These are phyloP conservation scores for Metacarcinus magister DNA, from an alignment of 2,888 invertebrate species.

Conservation along the genomic window DNA sequence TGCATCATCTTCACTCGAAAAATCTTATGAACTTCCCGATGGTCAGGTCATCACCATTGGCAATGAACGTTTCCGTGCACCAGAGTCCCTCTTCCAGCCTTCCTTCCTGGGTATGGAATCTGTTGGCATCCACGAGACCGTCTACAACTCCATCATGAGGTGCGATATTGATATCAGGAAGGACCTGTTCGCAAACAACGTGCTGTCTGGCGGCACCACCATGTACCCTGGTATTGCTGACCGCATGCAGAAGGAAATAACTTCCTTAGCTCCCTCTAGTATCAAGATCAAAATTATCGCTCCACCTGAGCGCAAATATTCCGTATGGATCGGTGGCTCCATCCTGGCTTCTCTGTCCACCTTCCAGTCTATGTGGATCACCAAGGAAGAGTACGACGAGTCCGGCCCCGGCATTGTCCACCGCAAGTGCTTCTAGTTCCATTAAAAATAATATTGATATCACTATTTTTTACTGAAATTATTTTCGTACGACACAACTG, in stretches of 20 bases:
- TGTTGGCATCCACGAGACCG: slow-evolving; percentile 83
- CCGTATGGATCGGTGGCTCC: slow-evolving; percentile 93
- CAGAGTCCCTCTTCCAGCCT: slow-evolving; percentile 87
- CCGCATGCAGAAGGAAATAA: slow-evolving; percentile 99
- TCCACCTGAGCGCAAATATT: slow-evolving; percentile 87
- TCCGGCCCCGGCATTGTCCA: slow-evolving; percentile 88
- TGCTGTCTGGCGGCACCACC: slow-evolving; percentile 91
- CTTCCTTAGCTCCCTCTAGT: slow-evolving; percentile 91
- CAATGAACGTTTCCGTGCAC: slow-evolving; percentile 88
- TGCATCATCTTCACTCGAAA: slow-evolving; percentile 74
- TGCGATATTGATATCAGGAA: slow-evolving; percentile 82
- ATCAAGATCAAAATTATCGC: slow-evolving; percentile 98
- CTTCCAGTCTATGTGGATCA: slow-evolving; percentile 97
- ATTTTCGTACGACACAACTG: slow-evolving; percentile 55
- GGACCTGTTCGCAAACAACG: slow-evolving; percentile 80
- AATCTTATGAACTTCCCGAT: slow-evolving; percentile 93
- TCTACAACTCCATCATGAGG: slow-evolving; percentile 83
- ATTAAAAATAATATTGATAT: background rate
- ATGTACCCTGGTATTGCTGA: slow-evolving; percentile 99
- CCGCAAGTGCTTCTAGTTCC: slow-evolving; percentile 86
- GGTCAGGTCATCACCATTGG: slow-evolving; percentile 96
- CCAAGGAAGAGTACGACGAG: slow-evolving; percentile 92
- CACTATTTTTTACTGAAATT: background rate
- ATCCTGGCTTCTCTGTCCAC: slow-evolving; percentile 94
- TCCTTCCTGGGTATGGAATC: slow-evolving; percentile 85